Evolutionary conservation across 35 echinoderm and acorn worm genomes (phyloP).

Genomic region (Lytechinus pictus): DNA sequence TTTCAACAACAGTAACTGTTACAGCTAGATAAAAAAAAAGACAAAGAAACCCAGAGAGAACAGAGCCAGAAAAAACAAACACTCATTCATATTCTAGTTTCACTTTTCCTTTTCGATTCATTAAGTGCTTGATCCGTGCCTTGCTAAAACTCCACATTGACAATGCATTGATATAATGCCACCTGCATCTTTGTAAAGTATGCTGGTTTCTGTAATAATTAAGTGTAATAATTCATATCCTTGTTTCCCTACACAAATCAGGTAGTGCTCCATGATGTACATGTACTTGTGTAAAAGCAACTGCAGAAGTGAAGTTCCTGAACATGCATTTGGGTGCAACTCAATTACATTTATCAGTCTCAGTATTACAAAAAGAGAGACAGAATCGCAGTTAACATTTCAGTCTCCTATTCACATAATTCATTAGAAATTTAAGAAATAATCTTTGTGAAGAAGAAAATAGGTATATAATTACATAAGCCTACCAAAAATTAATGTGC

Average conservation of each 20-base stretch:
- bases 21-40: too few species aligned
- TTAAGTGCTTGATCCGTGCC: neutral
- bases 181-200: neutral
- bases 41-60: too few species aligned
- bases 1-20: too few species aligned
- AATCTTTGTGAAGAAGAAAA: too few species aligned
- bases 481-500: too few species aligned
- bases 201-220: neutral
- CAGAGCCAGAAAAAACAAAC: too few species aligned
- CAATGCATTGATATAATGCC: neutral
- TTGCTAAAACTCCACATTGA: neutral
- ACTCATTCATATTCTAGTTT: neutral
- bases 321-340: neutral
- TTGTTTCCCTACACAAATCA: neutral
- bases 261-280: neutral
- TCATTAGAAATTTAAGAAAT: too few species aligned
- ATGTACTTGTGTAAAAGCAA: neutral
- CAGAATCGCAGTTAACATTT: too few species aligned
- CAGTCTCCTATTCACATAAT: too few species aligned
- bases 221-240: conserved; percentile 12
- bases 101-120: neutral
- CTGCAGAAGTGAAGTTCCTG: neutral
- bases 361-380: too few species aligned
- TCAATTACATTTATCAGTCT: too few species aligned
- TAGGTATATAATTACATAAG: too few species aligned